Conservation (phyloP, 35 echinoderm and acorn worm species). For the Amphiura filiformis region DNA sequence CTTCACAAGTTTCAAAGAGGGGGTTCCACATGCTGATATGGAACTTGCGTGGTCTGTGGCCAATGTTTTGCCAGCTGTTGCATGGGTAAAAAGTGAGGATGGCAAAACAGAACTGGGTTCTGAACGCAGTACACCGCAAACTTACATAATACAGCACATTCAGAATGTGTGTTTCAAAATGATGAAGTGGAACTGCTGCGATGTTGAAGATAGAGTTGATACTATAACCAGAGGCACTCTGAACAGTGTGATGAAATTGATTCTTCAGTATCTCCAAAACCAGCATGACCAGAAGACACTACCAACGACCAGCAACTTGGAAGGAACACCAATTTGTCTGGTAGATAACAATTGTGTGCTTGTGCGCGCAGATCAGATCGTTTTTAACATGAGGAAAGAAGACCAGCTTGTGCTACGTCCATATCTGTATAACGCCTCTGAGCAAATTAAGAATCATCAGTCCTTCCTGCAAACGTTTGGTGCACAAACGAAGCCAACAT, state of each 20-base stretch:
- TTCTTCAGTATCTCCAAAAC: background rate
- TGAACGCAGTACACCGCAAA: background rate
- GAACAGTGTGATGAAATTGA: background rate
- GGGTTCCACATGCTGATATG: background rate
- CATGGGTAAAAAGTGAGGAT: background rate
- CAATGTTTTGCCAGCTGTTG: background rate
- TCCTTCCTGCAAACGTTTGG: background rate
- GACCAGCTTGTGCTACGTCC: background rate
- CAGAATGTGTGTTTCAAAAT: background rate
- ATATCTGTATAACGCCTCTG: slow-evolving; percentile 2
- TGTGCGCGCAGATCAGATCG: slow-evolving; percentile 18
- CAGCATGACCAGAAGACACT: background rate
- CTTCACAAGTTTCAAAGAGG: background rate
- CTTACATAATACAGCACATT: background rate
- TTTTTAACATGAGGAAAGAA: background rate
- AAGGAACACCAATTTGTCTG: background rate
- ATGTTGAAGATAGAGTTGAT: slow-evolving; percentile 6
- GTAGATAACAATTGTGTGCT: slow-evolving; percentile 6
- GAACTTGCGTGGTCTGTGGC: slow-evolving; percentile 25
- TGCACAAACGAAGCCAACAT: background rate
- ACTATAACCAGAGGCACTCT: background rate
- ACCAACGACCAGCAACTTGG: background rate
- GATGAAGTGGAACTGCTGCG: background rate
- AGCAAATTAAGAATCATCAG: background rate
- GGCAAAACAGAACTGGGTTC: background rate